Conservation (phyloP, 1,140 invertebrate genomes). For the Pristionchus pacificus region DNA sequence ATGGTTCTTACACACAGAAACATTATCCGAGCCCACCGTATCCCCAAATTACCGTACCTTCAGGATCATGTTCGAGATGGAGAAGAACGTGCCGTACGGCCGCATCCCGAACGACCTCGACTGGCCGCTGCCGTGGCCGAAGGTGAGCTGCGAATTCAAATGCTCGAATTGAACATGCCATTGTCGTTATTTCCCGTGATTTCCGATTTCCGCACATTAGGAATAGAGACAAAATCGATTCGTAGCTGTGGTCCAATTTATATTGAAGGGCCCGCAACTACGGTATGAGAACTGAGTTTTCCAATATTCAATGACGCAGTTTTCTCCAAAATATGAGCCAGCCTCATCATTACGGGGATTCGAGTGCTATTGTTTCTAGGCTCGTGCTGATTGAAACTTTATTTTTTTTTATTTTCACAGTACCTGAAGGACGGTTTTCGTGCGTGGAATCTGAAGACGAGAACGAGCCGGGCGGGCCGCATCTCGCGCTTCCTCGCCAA, state of each 20-base stretch:
- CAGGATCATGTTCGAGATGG: constrained; percentile 27
- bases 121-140: constrained; percentile 26
- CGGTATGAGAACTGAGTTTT: too few species aligned
- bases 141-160: not conserved
- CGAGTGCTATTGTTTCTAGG: too few species aligned
- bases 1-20: too few species aligned
- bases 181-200: not conserved
- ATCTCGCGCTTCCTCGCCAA: not conserved
- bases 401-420: too few species aligned
- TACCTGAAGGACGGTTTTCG: not conserved
- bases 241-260: too few species aligned
- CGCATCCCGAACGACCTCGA: constrained; percentile 29
- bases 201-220: not conserved
- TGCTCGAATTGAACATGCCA: not conserved
- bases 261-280: too few species aligned
- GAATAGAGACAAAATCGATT: not conserved
- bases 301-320: too few species aligned
- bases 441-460: not conserved
- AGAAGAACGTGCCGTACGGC: constrained; percentile 24
- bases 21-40: too few species aligned
- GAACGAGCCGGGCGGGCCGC: not conserved
- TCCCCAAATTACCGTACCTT: constrained; percentile 24
- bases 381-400: too few species aligned
- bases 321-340: too few species aligned
- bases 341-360: too few species aligned